These are phyloP conservation scores for Rhadina sibilatrix DNA, from an alignment of 2,113 vertebrate species.

Conservation along the genomic window DNA sequence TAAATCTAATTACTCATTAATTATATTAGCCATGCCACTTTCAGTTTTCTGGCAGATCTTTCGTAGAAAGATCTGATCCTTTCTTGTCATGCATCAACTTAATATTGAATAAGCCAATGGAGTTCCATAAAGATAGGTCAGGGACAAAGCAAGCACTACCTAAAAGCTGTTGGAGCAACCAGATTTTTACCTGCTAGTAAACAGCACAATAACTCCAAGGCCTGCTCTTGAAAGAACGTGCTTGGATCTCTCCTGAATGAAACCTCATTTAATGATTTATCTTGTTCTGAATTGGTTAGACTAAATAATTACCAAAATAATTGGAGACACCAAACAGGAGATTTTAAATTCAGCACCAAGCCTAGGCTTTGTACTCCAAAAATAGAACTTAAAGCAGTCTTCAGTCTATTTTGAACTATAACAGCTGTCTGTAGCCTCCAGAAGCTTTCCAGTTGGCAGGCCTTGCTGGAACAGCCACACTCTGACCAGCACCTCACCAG, in stretches of 20 bases:
- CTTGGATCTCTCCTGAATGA: background rate
- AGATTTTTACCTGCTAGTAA: background rate
- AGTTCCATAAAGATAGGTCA: background rate
- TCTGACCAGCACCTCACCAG: background rate
- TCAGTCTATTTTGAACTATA: background rate
- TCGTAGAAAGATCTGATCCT: background rate
- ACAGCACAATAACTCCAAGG: background rate
- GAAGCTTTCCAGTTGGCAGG: background rate
- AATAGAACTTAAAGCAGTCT: background rate
- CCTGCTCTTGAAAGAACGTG: background rate
- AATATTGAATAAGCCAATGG: background rate
- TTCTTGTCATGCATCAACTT: background rate
- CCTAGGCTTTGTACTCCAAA: background rate
- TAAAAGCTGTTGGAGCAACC: background rate
- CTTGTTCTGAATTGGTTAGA: background rate
- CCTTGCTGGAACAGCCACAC: background rate
- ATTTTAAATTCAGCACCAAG: background rate
- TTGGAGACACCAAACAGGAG: background rate
- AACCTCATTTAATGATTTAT: background rate
- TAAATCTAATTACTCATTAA: background rate
- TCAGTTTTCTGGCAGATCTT: background rate
- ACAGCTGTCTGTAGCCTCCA: background rate
- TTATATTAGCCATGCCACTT: background rate
- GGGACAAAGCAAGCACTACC: background rate
- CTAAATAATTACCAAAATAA: background rate